These are phyloP conservation scores for Capreolus pygargus DNA, from an alignment of 2,113 vertebrate species.

Conservation along the genomic window DNA sequence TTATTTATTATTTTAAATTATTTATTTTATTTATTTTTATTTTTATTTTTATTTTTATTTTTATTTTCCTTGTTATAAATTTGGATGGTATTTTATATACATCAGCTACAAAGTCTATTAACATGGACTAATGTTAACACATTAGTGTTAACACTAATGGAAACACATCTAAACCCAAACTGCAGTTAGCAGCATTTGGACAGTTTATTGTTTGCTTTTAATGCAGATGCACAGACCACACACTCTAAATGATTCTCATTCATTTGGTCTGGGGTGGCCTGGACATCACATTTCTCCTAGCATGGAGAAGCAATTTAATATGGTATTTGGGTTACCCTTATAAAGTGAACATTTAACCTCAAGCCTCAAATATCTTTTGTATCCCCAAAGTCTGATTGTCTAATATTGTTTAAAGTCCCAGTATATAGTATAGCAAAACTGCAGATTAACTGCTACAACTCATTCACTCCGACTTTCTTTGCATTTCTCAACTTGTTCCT, in stretches of 20 bases:
- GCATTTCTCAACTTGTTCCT: background rate
- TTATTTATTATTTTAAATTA: no score
- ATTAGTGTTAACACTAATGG: no score
- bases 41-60: no score
- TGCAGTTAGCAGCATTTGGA: background rate
- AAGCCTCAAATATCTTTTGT: background rate
- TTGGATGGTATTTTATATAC: background rate
- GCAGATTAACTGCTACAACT: background rate
- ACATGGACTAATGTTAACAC: no score
- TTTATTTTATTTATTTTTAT: no score
- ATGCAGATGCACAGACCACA: background rate
- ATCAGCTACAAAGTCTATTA: background rate
- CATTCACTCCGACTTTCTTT: background rate
- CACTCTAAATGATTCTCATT: background rate
- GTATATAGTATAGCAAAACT: background rate
- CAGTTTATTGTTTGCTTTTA: background rate
- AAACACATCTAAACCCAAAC: background rate
- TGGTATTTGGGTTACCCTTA: background rate
- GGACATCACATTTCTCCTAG: background rate
- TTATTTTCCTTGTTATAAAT: background rate
- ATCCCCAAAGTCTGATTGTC: background rate
- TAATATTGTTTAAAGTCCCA: background rate
- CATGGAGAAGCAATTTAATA: background rate
- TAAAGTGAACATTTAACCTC: background rate
- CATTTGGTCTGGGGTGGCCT: fast-evolving